These are phyloP conservation scores for Corythucha ciliata DNA, from an alignment of 2,888 invertebrate genomes.

Conservation along the genomic window DNA sequence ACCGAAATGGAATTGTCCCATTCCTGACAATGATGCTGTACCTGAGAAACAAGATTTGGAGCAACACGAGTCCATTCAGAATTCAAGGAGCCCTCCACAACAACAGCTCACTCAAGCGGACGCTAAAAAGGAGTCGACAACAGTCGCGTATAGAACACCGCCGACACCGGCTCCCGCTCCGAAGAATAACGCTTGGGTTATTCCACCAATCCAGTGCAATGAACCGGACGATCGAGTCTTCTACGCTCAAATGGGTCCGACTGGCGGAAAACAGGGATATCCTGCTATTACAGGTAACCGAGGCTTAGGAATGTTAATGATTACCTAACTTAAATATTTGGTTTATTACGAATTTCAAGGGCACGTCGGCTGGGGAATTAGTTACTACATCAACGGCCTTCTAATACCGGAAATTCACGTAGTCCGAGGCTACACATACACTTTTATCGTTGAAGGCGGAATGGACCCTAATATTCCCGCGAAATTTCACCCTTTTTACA, in stretches of 20 bases:
- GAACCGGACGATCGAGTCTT: constrained; percentile 86
- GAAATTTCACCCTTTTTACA: constrained; percentile 85
- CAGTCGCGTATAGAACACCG: constrained; percentile 25
- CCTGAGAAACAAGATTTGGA: constrained; percentile 3
- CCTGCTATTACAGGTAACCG: constrained; percentile 70
- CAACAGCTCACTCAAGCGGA: constrained; percentile 7
- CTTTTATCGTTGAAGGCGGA: constrained; percentile 82
- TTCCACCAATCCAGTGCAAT: constrained; percentile 78
- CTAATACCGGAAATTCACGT: constrained; percentile 85
- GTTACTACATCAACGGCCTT: constrained; percentile 90
- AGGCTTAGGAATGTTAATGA: neutral
- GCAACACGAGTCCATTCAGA: constrained; percentile 16
- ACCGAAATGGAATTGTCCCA: constrained; percentile 86
- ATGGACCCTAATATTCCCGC: constrained; percentile 67
- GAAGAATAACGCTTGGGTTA: constrained; percentile 63
- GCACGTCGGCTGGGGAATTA: constrained; percentile 87
- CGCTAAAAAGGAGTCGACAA: constrained; percentile 10
- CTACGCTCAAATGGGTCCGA: constrained; percentile 88
- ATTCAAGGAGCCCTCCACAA: constrained; percentile 13
- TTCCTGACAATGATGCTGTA: constrained; percentile 50
- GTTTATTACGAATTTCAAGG: constrained; percentile 46
- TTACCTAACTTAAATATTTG: neutral
- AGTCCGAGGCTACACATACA: constrained; percentile 75
- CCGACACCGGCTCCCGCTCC: constrained; percentile 44
- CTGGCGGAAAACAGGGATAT: constrained; percentile 82